A percentile compares a stretch with the other conserved stretches of the same genome.
phyloP scores from a whole-genome alignment of 2,113 vertebrate genomes.

The Fregata magnificens region DNA sequence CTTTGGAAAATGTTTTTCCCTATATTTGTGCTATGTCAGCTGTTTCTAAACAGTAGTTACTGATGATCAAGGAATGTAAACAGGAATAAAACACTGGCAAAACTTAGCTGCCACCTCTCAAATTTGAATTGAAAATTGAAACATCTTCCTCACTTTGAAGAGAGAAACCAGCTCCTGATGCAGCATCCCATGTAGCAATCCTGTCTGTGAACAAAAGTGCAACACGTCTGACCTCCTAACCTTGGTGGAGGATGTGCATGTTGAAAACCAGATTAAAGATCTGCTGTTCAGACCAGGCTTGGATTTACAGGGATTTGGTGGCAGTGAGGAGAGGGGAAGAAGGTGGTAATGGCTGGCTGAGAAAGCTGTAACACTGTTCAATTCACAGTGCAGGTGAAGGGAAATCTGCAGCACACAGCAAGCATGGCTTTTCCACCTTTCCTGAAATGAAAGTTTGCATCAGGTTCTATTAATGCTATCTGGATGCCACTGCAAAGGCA shows the following conservation, averaged over 20 bases:
- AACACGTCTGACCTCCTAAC: neutral
- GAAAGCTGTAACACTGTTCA: neutral
- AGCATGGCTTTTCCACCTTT: neutral
- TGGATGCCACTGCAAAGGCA: neutral
- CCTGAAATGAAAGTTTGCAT: neutral
- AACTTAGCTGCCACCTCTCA: neutral
- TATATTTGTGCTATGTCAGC: neutral
- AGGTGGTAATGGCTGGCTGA: neutral
- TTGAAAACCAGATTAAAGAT: neutral
- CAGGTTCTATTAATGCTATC: neutral
- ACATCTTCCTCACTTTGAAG: neutral
- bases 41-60: neutral
- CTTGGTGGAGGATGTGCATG: neutral
- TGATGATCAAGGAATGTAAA: neutral
- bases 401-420: neutral
- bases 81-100: neutral
- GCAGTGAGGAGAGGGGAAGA: neutral
- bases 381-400: neutral
- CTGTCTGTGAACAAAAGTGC: neutral
- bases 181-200: neutral
- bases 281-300: neutral
- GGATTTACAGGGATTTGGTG: conserved; percentile 3
- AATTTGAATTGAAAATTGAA: neutral
- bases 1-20: neutral
- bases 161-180: neutral